phyloP scores from a whole-genome alignment of 2,888 invertebrate species.

The Ischnus inquisitorius region DNA sequence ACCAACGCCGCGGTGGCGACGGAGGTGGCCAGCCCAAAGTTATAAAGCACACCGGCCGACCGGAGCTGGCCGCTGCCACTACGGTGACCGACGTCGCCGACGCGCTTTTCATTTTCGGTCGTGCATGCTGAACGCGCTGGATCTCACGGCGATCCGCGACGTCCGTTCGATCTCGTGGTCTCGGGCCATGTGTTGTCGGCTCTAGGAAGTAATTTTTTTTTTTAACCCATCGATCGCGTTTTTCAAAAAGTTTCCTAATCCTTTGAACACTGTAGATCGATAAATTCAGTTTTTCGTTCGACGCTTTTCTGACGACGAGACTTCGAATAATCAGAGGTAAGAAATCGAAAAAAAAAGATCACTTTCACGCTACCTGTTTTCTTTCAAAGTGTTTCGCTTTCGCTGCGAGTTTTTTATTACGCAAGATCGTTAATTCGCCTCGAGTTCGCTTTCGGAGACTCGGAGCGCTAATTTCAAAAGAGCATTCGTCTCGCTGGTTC shows the following conservation, averaged over 20 bases:
- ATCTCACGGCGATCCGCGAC: slow-evolving; percentile 64
- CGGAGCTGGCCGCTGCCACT: slow-evolving; percentile 81
- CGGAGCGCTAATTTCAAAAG: no score
- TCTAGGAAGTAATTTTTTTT: slow-evolving; percentile 4
- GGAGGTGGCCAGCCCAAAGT: slow-evolving; percentile 78
- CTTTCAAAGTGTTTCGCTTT: neutral
- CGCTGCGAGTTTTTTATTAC: neutral
- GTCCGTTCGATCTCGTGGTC: slow-evolving; percentile 64
- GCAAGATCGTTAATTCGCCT: neutral
- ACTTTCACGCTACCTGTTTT: neutral
- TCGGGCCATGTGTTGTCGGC: slow-evolving; percentile 75
- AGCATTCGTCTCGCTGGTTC: no score
- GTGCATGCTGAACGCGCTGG: slow-evolving; percentile 34
- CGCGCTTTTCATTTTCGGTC: slow-evolving; percentile 72
- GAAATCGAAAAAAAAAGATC: neutral
- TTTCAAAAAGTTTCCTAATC: slow-evolving; percentile 9
- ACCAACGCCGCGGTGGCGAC: slow-evolving; percentile 13
- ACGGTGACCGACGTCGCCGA: slow-evolving; percentile 79
- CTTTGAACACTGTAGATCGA: neutral
- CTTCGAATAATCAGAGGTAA: slow-evolving; percentile 54
- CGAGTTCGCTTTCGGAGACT: no score
- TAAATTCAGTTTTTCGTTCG: slow-evolving; percentile 11
- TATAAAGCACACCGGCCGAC: slow-evolving; percentile 82
- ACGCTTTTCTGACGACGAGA: slow-evolving; percentile 12
- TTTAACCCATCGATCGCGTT: neutral